phyloP scores from a whole-genome alignment of 1,140 invertebrate genomes.

The Diploscapter pachys region DNA sequence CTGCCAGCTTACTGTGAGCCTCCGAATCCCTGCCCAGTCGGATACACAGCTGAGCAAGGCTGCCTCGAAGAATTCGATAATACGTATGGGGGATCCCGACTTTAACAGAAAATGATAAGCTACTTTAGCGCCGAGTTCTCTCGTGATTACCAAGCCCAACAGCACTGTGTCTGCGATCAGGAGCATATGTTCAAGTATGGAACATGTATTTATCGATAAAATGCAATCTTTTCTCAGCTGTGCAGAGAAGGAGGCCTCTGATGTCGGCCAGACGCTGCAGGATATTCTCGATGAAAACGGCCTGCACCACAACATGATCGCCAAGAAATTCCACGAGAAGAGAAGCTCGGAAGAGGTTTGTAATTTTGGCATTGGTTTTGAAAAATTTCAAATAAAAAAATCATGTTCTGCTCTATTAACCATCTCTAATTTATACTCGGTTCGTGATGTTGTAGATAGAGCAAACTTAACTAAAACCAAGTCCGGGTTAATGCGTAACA shows the following conservation, averaged over 20 bases:
- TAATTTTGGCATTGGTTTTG: constrained; percentile 5
- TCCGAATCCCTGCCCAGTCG: constrained; percentile 86
- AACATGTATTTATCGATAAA: constrained; percentile 8
- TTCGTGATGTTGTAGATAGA: too few species aligned
- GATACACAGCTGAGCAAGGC: constrained; percentile 71
- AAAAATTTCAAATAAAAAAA: too few species aligned
- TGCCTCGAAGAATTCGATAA: constrained; percentile 90
- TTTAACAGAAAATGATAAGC: too few species aligned
- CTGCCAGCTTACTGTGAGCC: constrained; percentile 97
- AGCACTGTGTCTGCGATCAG: constrained; percentile 93
- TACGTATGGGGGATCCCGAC: constrained; percentile 61
- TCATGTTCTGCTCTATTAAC: too few species aligned
- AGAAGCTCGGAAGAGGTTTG: constrained; percentile 59
- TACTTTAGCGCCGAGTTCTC: constrained; percentile 75
- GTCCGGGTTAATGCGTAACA: too few species aligned
- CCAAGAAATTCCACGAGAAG: constrained; percentile 74
- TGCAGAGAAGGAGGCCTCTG: constrained; percentile 51
- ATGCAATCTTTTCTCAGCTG: constrained; percentile 33
- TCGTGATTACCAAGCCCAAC: constrained; percentile 82
- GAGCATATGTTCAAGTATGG: constrained; percentile 95
- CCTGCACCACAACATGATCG: constrained; percentile 70
- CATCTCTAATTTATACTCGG: too few species aligned
- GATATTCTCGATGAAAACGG: constrained; percentile 58
- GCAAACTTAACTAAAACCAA: too few species aligned
- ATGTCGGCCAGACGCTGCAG: constrained; percentile 61